A percentile compares a stretch with the other conserved stretches of the same genome.
These are phyloP conservation scores for Bradypus variegatus DNA, from an alignment of 2,797 vertebrate genomes.

Conservation along the genomic window DNA sequence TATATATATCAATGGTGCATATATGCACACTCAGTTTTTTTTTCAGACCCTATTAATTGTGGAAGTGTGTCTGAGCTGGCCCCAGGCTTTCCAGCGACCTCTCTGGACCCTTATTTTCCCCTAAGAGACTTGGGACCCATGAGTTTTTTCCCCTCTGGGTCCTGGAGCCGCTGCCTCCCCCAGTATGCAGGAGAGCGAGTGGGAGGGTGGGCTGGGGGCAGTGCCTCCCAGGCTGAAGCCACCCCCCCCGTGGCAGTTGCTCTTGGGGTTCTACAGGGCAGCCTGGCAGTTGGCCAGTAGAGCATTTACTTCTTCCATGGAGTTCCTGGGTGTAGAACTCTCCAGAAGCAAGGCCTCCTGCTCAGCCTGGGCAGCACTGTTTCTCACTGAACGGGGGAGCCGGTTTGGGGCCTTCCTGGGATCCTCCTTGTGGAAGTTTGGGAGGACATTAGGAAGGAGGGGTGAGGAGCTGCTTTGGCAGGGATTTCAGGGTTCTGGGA, in stretches of 20 bases:
- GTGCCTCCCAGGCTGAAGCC: not conserved
- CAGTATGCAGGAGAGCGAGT: not conserved
- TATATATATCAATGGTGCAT: not conserved
- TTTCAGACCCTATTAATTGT: no score
- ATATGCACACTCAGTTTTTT: not conserved
- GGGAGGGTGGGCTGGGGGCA: rapidly evolving
- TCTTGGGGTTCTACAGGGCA: not conserved
- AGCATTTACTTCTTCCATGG: not conserved
- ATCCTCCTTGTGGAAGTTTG: rapidly evolving
- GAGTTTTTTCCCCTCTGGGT: not conserved
- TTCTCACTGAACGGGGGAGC: not conserved
- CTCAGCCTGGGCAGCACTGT: not conserved
- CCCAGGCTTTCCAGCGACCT: not conserved
- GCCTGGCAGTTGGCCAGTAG: not conserved
- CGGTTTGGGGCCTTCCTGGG: not conserved
- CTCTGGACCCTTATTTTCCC: not conserved
- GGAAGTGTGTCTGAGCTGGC: no score
- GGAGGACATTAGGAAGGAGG: rapidly evolving
- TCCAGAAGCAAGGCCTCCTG: not conserved
- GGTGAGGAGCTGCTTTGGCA: no score
- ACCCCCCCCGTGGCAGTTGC: conserved; percentile 35
- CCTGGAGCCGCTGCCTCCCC: not conserved
- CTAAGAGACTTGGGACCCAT: rapidly evolving
- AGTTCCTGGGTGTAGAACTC: not conserved
- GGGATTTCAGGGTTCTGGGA: not conserved